Evolutionary conservation across 2,113 vertebrate species (phyloP).

Genomic region (Xyrauchen texanus): DNA sequence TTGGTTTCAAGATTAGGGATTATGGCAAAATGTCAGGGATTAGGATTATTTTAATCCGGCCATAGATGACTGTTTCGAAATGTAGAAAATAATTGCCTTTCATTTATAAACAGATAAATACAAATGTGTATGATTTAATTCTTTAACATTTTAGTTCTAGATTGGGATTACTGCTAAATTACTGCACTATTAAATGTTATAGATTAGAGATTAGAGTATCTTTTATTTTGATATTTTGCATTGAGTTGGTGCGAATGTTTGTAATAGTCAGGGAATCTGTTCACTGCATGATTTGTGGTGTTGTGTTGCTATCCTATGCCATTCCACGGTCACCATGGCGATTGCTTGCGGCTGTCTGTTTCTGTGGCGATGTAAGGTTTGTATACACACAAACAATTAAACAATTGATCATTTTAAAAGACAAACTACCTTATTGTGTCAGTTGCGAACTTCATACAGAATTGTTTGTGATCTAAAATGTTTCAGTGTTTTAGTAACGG

Average conservation of each 20-base stretch:
- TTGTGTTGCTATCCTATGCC: constrained; percentile 46
- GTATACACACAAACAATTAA: constrained; percentile 8
- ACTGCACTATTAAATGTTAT: background rate
- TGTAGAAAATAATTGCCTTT: background rate
- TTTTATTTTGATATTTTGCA: background rate
- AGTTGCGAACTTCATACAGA: background rate
- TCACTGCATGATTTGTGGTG: constrained; percentile 60
- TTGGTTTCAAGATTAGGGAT: background rate
- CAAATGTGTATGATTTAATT: no score
- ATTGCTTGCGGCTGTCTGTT: constrained; percentile 43
- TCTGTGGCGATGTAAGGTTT: constrained; percentile 42
- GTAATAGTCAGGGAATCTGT: background rate
- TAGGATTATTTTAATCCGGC: background rate
- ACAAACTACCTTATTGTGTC: background rate
- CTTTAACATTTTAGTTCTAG: no score
- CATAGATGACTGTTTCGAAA: background rate
- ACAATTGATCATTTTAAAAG: background rate
- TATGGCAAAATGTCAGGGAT: background rate
- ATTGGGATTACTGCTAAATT: no score
- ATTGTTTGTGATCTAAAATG: no score
- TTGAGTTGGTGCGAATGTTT: background rate
- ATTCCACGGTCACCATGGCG: constrained; percentile 59
- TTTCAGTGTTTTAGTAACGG: no score
- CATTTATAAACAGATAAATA: background rate
- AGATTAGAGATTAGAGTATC: background rate